These are phyloP conservation scores for Percopsis transmontana DNA, from an alignment of 2,113 vertebrate genomes.

Conservation along the genomic window DNA sequence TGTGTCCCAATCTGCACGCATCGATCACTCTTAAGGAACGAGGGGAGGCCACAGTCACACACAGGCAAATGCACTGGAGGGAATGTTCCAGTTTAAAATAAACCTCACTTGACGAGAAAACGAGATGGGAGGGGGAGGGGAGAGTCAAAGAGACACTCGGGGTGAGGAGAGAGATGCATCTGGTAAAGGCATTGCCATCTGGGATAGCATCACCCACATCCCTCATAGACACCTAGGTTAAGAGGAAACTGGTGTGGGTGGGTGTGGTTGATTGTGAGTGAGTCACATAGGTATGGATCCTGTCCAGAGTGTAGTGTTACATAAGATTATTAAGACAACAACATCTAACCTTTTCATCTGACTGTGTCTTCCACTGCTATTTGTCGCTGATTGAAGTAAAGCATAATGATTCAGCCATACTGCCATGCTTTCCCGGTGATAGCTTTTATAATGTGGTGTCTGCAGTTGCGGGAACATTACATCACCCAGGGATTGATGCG, in stretches of 20 bases:
- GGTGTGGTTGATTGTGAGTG: background rate
- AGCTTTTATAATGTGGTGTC: too few species aligned
- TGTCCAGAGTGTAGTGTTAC: too few species aligned
- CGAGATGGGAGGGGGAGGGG: slow-evolving; percentile 11
- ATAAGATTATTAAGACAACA: too few species aligned
- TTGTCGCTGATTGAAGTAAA: too few species aligned
- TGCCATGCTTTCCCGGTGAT: too few species aligned
- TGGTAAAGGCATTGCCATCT: slow-evolving; percentile 73
- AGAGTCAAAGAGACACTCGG: slow-evolving; percentile 8
- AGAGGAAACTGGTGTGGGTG: slow-evolving; percentile 27
- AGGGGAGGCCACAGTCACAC: slow-evolving; percentile 69
- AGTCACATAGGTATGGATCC: too few species aligned
- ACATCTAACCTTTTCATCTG: too few species aligned
- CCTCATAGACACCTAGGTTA: slow-evolving; percentile 34
- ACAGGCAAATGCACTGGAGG: slow-evolving; percentile 71
- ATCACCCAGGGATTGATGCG: too few species aligned
- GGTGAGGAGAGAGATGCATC: slow-evolving; percentile 44
- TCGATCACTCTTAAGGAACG: slow-evolving; percentile 72
- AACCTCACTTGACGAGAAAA: slow-evolving; percentile 44
- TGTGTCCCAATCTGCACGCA: slow-evolving; percentile 62
- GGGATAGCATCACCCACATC: slow-evolving; percentile 55
- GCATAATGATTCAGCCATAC: too few species aligned
- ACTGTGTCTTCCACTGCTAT: too few species aligned
- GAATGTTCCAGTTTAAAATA: slow-evolving; percentile 81
- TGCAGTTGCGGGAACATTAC: too few species aligned